Evolutionary conservation across 1,140 invertebrate genomes (phyloP).

Genomic region (Cyphomyrmex costatus): DNA sequence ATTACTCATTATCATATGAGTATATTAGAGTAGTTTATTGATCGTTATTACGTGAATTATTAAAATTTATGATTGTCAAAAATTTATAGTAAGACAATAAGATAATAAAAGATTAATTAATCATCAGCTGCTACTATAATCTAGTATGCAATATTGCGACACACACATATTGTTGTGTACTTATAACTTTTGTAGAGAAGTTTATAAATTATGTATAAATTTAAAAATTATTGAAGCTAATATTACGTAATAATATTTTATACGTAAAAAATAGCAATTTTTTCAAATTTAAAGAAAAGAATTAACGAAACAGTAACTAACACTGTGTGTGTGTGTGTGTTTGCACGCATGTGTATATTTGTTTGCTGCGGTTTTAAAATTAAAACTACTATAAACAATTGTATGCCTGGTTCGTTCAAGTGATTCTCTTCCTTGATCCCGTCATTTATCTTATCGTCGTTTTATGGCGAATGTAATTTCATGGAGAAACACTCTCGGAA

Average conservation of each 20-base stretch:
- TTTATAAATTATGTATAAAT: not conserved
- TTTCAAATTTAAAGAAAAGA: not conserved
- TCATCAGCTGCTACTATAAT: conserved; percentile 38
- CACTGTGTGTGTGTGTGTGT: too few species aligned
- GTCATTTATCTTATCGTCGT: conserved; percentile 72
- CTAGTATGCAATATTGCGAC: not conserved
- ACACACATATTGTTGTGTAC: too few species aligned
- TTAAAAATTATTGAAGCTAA: conserved; percentile 9
- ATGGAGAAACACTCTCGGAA: conserved; percentile 65
- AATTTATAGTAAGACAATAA: conserved; percentile 54
- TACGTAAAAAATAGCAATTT: not conserved
- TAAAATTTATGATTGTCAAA: conserved; percentile 22
- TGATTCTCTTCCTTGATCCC: conserved; percentile 63
- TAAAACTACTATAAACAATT: conserved; percentile 43
- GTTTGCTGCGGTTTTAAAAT: not conserved
- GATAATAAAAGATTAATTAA: conserved; percentile 67
- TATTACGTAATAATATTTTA: not conserved
- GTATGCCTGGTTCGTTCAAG: not conserved
- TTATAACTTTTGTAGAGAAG: conserved; percentile 8
- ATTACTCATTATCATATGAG: conserved; percentile 29
- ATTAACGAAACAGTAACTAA: not conserved
- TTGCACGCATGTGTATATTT: not conserved
- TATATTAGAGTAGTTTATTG: conserved; percentile 34
- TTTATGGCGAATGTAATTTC: conserved; percentile 75
- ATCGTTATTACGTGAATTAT: conserved; percentile 50